A percentile compares a stretch with the other conserved stretches of the same genome.
phyloP scores from a whole-genome alignment of 1,140 invertebrate species.

The Papilio polytes region DNA sequence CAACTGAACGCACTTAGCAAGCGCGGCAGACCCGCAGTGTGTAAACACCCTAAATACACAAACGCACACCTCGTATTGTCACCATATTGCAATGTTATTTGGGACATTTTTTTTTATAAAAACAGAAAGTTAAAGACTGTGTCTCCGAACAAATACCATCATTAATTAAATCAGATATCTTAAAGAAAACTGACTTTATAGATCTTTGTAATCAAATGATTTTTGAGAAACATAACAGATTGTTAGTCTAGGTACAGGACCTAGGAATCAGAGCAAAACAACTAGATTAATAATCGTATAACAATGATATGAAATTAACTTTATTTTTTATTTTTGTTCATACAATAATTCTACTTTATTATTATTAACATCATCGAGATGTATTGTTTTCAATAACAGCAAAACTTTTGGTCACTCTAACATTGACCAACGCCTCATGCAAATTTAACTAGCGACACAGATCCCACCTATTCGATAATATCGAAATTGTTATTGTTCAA shows the following conservation, averaged over 20 bases:
- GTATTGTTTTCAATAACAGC: not conserved
- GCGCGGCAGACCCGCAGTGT: constrained; percentile 41
- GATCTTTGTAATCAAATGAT: no score
- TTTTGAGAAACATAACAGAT: no score
- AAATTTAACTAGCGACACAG: constrained; percentile 70
- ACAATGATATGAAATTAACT: no score
- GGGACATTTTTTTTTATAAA: not conserved
- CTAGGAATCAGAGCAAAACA: no score
- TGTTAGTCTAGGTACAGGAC: no score
- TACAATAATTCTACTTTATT: no score
- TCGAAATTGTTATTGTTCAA: constrained; percentile 66
- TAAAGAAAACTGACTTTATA: no score
- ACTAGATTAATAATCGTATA: no score
- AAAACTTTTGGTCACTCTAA: constrained; percentile 14
- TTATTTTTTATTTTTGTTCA: no score
- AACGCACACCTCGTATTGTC: not conserved
- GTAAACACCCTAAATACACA: constrained; percentile 53
- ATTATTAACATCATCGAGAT: not conserved
- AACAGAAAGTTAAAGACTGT: not conserved
- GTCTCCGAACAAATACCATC: no score
- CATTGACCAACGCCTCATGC: constrained; percentile 66
- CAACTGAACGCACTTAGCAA: constrained; percentile 47
- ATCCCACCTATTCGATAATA: constrained; percentile 72
- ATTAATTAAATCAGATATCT: no score
- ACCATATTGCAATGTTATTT: constrained; percentile 22